Conservation (phyloP, 2,797 vertebrate genomes). For the Hippoglossus hippoglossus region DNA sequence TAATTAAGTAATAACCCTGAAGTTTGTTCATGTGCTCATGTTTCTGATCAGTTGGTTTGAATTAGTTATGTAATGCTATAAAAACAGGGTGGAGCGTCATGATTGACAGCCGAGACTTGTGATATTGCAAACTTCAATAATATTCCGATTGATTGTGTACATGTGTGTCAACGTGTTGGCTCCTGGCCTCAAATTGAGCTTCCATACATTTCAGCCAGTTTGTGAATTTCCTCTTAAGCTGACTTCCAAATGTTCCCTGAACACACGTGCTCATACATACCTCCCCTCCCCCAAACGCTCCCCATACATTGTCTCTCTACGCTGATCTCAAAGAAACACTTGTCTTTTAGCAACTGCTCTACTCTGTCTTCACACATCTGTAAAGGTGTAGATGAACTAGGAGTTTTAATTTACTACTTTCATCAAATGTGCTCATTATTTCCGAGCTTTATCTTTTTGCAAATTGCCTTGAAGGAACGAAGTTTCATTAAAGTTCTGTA, state of each 20-base stretch:
- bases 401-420: background rate
- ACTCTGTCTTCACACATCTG: background rate
- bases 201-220: background rate
- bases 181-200: background rate
- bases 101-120: too few relatives aligned
- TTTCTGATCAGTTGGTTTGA: too few relatives aligned
- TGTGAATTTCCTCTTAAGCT: conserved; percentile 27
- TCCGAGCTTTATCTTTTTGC: background rate
- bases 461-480: background rate
- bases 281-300: conserved; percentile 20
- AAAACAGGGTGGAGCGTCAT: too few relatives aligned
- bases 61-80: too few relatives aligned
- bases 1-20: too few relatives aligned
- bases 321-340: background rate
- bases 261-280: conserved; percentile 5
- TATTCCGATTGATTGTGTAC: background rate
- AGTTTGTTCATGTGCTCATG: too few relatives aligned
- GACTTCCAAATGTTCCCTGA: conserved; percentile 12
- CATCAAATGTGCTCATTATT: background rate
- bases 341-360: background rate
- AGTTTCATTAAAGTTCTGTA: too few relatives aligned
- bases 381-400: background rate
- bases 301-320: conserved; percentile 1
- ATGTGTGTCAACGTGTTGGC: background rate
- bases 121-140: background rate